A percentile compares a stretch with the other conserved stretches of the same genome.
Evolutionary conservation across 2,888 invertebrate genomes (phyloP).

Genomic region (Nemurella pictetii): DNA sequence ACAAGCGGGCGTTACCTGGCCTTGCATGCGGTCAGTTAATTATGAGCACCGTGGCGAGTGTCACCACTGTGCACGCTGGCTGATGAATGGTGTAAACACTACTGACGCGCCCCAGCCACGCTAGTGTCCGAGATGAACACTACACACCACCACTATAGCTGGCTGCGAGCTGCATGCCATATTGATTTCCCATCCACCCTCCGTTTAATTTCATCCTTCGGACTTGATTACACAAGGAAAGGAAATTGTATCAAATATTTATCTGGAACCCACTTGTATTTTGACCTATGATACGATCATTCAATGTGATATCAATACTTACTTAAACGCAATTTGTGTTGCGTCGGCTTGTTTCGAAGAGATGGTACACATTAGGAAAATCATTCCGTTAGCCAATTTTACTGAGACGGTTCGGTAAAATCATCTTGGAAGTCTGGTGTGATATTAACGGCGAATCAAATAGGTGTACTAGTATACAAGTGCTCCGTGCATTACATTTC

Average conservation of each 20-base stretch:
- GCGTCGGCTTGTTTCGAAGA: too few relatives aligned
- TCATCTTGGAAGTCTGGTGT: too few relatives aligned
- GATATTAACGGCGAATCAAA: too few relatives aligned
- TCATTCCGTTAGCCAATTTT: too few relatives aligned
- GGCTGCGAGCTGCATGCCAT: background rate
- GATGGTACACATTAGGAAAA: too few relatives aligned
- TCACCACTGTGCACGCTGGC: slow-evolving; percentile 29
- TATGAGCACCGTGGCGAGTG: slow-evolving; percentile 30
- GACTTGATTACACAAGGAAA: background rate
- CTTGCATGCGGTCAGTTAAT: slow-evolving; percentile 37
- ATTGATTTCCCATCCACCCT: slow-evolving; percentile 8
- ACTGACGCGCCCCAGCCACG: background rate
- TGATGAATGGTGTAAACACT: slow-evolving; percentile 37
- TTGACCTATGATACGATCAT: background rate
- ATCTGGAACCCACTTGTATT: background rate
- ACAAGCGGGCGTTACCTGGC: slow-evolving; percentile 30
- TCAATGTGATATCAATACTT: background rate
- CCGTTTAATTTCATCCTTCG: background rate
- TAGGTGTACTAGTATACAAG: too few relatives aligned
- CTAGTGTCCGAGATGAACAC: slow-evolving; percentile 30
- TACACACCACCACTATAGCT: slow-evolving; percentile 14
- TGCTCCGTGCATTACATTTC: background rate
- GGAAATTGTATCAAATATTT: background rate
- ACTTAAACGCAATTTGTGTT: too few relatives aligned
- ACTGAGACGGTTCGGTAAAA: background rate